phyloP scores from a whole-genome alignment of 2,888 invertebrate genomes.

The Synergus gifuensis region DNA sequence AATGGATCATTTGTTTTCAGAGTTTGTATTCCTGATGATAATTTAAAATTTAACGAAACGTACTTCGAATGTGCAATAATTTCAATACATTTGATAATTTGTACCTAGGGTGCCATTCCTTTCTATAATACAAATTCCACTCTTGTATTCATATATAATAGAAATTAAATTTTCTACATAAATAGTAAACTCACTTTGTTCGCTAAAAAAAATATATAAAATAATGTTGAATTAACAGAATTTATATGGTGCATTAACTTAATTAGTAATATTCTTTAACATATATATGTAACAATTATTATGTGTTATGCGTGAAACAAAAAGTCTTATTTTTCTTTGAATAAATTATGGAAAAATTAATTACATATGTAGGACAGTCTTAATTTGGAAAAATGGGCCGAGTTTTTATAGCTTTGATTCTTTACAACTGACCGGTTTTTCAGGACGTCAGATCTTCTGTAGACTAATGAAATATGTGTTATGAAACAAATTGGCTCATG shows the following conservation, averaged over 20 bases:
- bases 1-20: slow-evolving; percentile 26
- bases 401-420: slow-evolving; percentile 53
- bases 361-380: neutral
- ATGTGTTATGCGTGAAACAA: neutral
- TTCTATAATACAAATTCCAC: neutral
- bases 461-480: slow-evolving; percentile 62
- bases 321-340: neutral
- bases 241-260: too few species aligned
- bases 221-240: too few species aligned
- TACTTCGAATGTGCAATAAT: neutral
- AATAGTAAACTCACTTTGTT: too few species aligned
- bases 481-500: slow-evolving; percentile 62
- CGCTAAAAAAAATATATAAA: too few species aligned
- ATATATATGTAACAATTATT: too few species aligned
- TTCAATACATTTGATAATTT: neutral
- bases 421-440: slow-evolving; percentile 66
- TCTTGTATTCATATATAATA: neutral
- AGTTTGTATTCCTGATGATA: neutral
- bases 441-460: slow-evolving; percentile 63
- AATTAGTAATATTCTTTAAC: too few species aligned
- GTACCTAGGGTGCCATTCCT: neutral
- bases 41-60: neutral
- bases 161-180: neutral
- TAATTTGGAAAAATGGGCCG: slow-evolving; percentile 42
- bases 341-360: neutral